phyloP scores from a whole-genome alignment of 2,113 vertebrate species.

The Calcarius ornatus region DNA sequence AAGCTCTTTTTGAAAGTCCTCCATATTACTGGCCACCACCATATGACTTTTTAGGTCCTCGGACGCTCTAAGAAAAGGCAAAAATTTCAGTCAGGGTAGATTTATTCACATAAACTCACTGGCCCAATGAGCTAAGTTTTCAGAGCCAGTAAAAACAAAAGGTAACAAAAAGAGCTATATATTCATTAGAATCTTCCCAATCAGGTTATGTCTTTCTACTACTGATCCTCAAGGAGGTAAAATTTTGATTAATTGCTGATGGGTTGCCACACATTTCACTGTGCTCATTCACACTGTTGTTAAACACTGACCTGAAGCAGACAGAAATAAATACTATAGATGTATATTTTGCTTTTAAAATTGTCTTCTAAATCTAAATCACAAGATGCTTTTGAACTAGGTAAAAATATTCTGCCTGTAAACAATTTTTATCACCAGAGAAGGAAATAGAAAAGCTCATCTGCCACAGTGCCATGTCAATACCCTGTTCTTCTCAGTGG shows the following conservation, averaged over 20 bases:
- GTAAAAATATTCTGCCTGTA: neutral
- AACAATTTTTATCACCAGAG: neutral
- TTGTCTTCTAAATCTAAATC: neutral
- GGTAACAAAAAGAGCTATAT: neutral
- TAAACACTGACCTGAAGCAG: neutral
- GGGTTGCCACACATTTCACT: neutral
- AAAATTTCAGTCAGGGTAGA: neutral
- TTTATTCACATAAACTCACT: neutral
- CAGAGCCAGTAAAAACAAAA: neutral
- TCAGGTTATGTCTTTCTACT: neutral
- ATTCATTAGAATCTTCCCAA: neutral
- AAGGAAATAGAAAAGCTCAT: neutral
- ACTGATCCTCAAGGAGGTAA: neutral
- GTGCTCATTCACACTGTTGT: neutral
- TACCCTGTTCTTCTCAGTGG: neutral
- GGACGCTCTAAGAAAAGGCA: slow-evolving; percentile 76
- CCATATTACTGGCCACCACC: slow-evolving; percentile 87
- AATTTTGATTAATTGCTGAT: neutral
- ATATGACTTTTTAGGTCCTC: slow-evolving; percentile 88
- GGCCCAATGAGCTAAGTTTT: neutral
- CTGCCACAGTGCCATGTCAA: neutral
- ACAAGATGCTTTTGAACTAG: neutral
- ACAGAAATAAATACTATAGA: neutral
- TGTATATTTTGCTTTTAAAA: neutral
- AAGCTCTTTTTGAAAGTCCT: slow-evolving; percentile 89